Percentiles rank a stretch among this genome's conserved stretches.
phyloP scores from a whole-genome alignment of 2,797 vertebrate genomes.

The Parauchenoglanis punctatus region DNA sequence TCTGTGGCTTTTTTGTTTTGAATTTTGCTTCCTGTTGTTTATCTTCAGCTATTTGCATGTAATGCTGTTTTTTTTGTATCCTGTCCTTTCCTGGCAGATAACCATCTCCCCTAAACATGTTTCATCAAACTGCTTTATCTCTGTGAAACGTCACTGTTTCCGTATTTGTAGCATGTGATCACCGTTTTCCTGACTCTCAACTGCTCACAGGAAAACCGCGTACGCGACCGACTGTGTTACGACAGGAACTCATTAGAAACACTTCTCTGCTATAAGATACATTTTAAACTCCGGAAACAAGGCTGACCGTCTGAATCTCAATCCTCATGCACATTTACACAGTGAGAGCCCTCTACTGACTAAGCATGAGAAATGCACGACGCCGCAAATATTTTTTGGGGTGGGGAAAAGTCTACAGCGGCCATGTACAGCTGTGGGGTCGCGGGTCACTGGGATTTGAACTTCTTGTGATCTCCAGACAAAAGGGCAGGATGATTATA shows the following conservation, averaged over 20 bases:
- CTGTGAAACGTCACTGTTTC: not conserved
- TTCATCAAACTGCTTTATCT: not conserved
- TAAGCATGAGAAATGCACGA: not conserved
- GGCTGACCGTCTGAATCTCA: not conserved
- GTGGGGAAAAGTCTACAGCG: no score
- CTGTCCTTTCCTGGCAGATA: not conserved
- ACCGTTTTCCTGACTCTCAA: not conserved
- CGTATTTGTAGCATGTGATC: not conserved
- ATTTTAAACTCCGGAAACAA: not conserved
- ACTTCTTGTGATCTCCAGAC: not conserved
- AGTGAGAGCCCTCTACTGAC: conserved; percentile 10
- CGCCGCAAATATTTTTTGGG: no score
- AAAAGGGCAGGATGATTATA: not conserved
- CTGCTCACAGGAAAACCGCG: not conserved
- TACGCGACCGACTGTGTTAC: not conserved
- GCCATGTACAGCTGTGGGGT: not conserved
- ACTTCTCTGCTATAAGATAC: not conserved
- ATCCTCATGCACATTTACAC: not conserved
- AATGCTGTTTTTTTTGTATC: not conserved
- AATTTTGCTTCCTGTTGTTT: not conserved
- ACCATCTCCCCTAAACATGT: not conserved
- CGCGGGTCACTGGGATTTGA: not conserved
- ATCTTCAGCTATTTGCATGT: not conserved
- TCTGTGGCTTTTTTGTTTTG: no score
- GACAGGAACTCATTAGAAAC: not conserved